These are phyloP conservation scores for Orthonyx spaldingii DNA, from an alignment of 2,113 vertebrate species.

Conservation along the genomic window DNA sequence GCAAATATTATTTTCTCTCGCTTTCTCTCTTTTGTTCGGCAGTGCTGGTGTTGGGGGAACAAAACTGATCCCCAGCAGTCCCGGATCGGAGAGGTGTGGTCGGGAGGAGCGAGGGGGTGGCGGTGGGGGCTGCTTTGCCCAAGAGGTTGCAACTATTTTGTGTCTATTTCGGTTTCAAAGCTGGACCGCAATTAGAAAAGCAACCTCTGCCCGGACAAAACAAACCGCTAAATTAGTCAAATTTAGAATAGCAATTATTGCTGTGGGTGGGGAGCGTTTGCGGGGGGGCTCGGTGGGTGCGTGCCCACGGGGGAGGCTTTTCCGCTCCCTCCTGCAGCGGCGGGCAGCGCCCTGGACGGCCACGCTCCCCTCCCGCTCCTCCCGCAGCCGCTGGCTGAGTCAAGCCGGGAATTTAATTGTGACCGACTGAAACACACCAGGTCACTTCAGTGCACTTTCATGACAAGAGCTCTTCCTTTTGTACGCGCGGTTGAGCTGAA, in stretches of 20 bases:
- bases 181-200: background rate
- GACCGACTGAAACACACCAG: background rate
- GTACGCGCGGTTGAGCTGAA: background rate
- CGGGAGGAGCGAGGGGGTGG: background rate
- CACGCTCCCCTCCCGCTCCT: background rate
- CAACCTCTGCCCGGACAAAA: background rate
- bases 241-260: background rate
- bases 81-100: constrained; percentile 3
- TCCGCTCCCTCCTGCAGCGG: background rate
- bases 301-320: background rate
- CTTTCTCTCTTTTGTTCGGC: constrained; percentile 10
- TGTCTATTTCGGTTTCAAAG: background rate
- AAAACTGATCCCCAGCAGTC: background rate
- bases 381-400: background rate
- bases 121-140: background rate
- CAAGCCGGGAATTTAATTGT: background rate
- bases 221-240: background rate
- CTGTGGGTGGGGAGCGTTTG: background rate
- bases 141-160: background rate
- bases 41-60: background rate
- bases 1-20: constrained; percentile 37
- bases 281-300: background rate
- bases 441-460: background rate
- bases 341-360: background rate
- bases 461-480: background rate